Base-by-base conservation (phyloP, 2,888 invertebrate species). In the Lottia scabra region DNA sequence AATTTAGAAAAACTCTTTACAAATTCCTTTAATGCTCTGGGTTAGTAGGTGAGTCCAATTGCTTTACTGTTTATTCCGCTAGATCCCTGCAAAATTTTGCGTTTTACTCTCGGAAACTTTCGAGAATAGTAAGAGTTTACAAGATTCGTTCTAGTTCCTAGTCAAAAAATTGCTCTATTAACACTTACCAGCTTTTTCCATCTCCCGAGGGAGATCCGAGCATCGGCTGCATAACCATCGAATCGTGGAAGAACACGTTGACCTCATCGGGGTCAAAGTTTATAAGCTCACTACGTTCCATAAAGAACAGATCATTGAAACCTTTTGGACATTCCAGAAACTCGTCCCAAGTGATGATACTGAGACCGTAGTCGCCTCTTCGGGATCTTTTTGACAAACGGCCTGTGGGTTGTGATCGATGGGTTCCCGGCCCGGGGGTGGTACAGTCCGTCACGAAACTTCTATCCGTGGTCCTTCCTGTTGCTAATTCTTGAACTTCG, bases 161-260 rank as follows among this genome's bases (percentile, higher is more conserved):
- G 38, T 38, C 10, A 2, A 38, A 38, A 6, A 10, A 38, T 38
- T 10, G 10, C 38, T 38, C 38, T 38, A 10, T 38, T 38, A 38
- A 19, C 43, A 68, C 77, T 79, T 78, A 85, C 85, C 83, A 84
- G 13, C 81, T 77, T 63, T 80, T 80, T 19, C 82, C 82, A 62
- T 81, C 81, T 64, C 78, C 80, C 12, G 83, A 83, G 8, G 82
- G 80, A 45, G 82, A 81, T 4, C 85, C 84, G 56, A 82, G 70
- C 0, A 77, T 75, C 10, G 85, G 82, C 43, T 81, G 81, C 76
- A 82, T 80, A 73, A 85, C 81, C 64, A 81, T 77, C 30, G 80
- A 78, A 3, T 82, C 83, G 65, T 83, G 83, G 67, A 85, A 84
- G 71, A 85, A 83, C 19, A 81, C 82, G 62, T 83, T 84, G n/a